Evolutionary conservation across 35 echinoderm and acorn worm species (phyloP).

Genomic region (Apostichopus parvimensis): DNA sequence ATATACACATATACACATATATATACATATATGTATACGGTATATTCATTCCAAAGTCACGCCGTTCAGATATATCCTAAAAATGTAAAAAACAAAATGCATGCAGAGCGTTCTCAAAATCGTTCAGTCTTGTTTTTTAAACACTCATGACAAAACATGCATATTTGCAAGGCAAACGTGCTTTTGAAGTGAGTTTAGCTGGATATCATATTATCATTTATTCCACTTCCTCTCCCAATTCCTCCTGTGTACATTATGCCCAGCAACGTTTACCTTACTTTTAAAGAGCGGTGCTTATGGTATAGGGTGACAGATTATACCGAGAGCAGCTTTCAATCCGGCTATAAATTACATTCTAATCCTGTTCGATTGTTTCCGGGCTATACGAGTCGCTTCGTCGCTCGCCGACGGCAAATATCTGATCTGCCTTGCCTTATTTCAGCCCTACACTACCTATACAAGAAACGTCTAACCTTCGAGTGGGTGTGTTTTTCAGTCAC

Average conservation of each 20-base stretch:
- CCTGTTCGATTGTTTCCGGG: constrained; percentile 43
- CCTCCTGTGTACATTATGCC: constrained; percentile 18
- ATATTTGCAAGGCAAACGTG: background rate
- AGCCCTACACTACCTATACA: background rate
- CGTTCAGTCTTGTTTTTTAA: too few species aligned
- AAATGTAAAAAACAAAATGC: too few species aligned
- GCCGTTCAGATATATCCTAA: too few species aligned
- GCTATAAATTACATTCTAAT: constrained; percentile 45
- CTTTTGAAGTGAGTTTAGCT: background rate
- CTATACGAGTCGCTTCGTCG: constrained; percentile 33
- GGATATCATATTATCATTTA: constrained; percentile 10
- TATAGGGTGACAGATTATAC: constrained; percentile 29
- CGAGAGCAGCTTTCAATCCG: constrained; percentile 3
- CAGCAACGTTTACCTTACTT: constrained; percentile 20
- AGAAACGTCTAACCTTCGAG: background rate
- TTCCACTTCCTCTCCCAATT: background rate
- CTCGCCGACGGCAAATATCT: background rate
- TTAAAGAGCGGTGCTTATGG: constrained; percentile 26
- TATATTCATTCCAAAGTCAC: too few species aligned
- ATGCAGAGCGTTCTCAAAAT: too few species aligned
- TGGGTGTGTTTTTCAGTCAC: background rate
- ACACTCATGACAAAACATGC: too few species aligned
- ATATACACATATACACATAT: too few species aligned
- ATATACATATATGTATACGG: too few species aligned
- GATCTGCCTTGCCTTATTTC: background rate